Evolutionary conservation across 2,113 vertebrate species (phyloP).

Genomic region (Arvicanthis niloticus): DNA sequence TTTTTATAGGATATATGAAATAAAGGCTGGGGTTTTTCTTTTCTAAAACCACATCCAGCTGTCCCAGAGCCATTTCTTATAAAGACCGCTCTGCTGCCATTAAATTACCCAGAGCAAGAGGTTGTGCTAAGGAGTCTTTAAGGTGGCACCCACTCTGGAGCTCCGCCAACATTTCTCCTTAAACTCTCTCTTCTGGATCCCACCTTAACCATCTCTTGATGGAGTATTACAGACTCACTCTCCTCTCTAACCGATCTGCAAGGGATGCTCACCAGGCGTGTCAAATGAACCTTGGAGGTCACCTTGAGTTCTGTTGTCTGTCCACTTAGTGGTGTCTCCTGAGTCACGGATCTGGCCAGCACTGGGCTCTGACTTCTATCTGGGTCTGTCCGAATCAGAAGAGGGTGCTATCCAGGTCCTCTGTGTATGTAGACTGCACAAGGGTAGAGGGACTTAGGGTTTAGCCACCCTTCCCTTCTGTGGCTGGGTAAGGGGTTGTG

Average conservation of each 20-base stretch:
- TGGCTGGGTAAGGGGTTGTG: neutral
- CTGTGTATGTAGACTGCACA: too few species aligned
- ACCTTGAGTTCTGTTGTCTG: neutral
- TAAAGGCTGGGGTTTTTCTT: neutral
- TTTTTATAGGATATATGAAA: neutral
- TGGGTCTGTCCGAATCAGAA: neutral
- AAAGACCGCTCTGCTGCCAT: neutral
- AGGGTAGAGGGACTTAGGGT: neutral
- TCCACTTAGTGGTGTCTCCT: neutral
- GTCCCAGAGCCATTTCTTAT: neutral
- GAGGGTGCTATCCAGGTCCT: neutral
- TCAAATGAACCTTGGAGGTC: neutral
- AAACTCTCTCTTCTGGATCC: neutral
- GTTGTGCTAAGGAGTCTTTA: neutral
- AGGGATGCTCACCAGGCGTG: accelerated
- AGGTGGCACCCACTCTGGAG: neutral
- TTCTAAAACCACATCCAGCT: neutral
- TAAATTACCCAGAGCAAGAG: neutral
- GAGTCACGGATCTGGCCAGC: neutral
- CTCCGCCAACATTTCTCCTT: neutral
- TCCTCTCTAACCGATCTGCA: neutral
- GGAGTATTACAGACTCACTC: neutral
- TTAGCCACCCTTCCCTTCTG: neutral
- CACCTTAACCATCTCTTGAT: neutral
- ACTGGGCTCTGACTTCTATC: neutral